Base-by-base conservation (phyloP, 2,888 invertebrate genomes). In the Smittia aterrima region DNA sequence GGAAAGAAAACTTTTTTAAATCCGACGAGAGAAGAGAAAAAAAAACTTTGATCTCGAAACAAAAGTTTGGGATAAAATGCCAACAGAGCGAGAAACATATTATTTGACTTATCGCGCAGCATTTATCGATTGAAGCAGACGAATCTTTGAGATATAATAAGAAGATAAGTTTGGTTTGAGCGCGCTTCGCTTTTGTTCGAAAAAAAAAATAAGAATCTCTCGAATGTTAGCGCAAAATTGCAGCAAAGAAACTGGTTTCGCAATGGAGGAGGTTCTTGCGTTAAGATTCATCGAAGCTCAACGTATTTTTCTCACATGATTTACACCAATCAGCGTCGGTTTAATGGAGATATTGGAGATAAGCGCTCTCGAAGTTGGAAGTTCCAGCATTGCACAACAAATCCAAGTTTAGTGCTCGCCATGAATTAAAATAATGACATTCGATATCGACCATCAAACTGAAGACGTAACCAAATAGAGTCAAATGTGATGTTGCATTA, bases 271-370 rank as follows among this genome's bases (percentile, higher is more conserved):
- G 53, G 70, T 4, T 54, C 70, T 32, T 32, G 20, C 25, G 24
- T 18, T 22, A 22, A 41, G 67, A 41, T 38, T 27, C 25, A 32
- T 27, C n/a, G n/a, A 24, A 20, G 22, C 20, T 38, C n/a, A 40
- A 47, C n/a, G 25, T 70, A 18, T 54, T 54, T 32, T 54, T 70
- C 70, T 70, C 70, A 70, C 67, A 67, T 67, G 67, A 41, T 67
- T 67, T 32, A 54, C 70, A 54, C 70, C 70, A 70, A 70, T 70
- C 70, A 70, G 70, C 53, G 53, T 20, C 27, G 27, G 16, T 54
- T 27, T 70, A 1, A 64, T 64, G 64, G 32, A 25, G 64, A 64
- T 64, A 1, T 64, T 11, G 20, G 58, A 18, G 58, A 58, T 58
- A 58, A 58, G 66, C 66, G 66, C 38, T 16, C 38, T 66, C 18